A percentile compares a stretch with the other conserved stretches of the same genome.
These are phyloP conservation scores for Cyclina sinensis DNA, from an alignment of 1,140 invertebrate species.

Conservation along the genomic window DNA sequence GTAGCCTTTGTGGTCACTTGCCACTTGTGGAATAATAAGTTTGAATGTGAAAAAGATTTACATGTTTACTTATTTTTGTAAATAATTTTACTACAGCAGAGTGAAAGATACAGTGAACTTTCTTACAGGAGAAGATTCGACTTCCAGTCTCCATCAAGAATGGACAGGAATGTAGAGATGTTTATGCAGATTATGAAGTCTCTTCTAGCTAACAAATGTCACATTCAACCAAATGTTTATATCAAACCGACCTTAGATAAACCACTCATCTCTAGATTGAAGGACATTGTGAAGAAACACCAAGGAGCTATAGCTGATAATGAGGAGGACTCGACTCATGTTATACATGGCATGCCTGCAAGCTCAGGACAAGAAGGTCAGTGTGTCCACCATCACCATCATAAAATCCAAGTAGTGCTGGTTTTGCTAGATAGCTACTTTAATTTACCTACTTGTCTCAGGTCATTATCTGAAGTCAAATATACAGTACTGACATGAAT, in stretches of 20 bases:
- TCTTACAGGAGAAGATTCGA: conserved; percentile 86
- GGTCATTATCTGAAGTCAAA: no score
- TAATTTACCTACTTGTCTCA: no score
- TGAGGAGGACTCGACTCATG: conserved; percentile 96
- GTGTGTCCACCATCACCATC: no score
- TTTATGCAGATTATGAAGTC: conserved; percentile 96
- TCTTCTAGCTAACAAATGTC: conserved; percentile 93
- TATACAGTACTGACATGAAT: no score
- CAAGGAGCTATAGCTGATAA: conserved; percentile 93
- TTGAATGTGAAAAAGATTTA: no score
- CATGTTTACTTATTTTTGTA: no score
- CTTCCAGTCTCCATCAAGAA: conserved; percentile 94
- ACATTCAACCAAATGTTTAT: conserved; percentile 91
- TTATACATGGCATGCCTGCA: conserved; percentile 91
- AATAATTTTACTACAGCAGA: no score
- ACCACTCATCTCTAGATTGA: conserved; percentile 91
- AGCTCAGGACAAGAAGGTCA: conserved; percentile 43
- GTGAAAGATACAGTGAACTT: no score
- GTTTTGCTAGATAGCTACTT: no score
- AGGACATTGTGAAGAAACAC: conserved; percentile 95
- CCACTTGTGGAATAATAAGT: no score
- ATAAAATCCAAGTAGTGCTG: no score
- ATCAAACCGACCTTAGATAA: conserved; percentile 93
- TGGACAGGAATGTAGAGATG: conserved; percentile 97
- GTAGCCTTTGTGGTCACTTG: no score